Conservation (phyloP, 2,113 vertebrate species). For the Amphiprion ocellaris region DNA sequence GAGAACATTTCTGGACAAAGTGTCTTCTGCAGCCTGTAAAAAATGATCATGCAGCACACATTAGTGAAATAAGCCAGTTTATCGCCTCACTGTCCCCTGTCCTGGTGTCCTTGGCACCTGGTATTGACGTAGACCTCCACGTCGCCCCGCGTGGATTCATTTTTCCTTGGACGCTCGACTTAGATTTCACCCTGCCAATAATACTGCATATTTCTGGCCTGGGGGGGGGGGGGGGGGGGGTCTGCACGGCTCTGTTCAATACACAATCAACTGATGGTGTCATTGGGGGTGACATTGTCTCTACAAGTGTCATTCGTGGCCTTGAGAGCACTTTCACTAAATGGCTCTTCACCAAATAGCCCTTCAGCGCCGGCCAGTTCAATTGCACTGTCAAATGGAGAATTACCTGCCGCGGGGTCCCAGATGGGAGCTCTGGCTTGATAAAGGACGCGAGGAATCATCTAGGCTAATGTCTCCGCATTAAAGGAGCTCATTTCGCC, state of each 20-base stretch:
- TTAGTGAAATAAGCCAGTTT: slow-evolving; percentile 29
- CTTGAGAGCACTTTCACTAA: slow-evolving; percentile 78
- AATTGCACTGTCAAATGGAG: slow-evolving; percentile 67
- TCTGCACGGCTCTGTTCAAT: slow-evolving; percentile 59
- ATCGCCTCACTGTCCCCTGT: slow-evolving; percentile 5
- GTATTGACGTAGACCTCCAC: slow-evolving; percentile 42
- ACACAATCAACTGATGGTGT: slow-evolving; percentile 77
- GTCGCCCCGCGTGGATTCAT: slow-evolving; percentile 20
- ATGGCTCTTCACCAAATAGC: slow-evolving; percentile 77
- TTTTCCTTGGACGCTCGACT: slow-evolving; percentile 20
- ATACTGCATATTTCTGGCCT: slow-evolving; percentile 37
- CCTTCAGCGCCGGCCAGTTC: slow-evolving; percentile 66
- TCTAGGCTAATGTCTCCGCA: slow-evolving; percentile 62
- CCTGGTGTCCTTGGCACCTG: slow-evolving; percentile 55
- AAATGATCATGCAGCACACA: slow-evolving; percentile 24
- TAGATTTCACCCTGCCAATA: slow-evolving; percentile 50
- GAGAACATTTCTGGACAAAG: slow-evolving; percentile 5
- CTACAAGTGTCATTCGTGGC: slow-evolving; percentile 74
- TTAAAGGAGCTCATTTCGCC: slow-evolving; percentile 44
- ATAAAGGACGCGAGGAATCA: slow-evolving; percentile 53
- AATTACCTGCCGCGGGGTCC: slow-evolving; percentile 63
- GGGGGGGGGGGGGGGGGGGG: slow-evolving; percentile 31
- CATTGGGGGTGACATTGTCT: slow-evolving; percentile 74
- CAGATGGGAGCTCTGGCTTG: slow-evolving; percentile 53
- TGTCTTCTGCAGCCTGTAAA: slow-evolving; percentile 27